These are phyloP conservation scores for Leiothrix lutea DNA, from an alignment of 2,113 vertebrate species.

Conservation along the genomic window DNA sequence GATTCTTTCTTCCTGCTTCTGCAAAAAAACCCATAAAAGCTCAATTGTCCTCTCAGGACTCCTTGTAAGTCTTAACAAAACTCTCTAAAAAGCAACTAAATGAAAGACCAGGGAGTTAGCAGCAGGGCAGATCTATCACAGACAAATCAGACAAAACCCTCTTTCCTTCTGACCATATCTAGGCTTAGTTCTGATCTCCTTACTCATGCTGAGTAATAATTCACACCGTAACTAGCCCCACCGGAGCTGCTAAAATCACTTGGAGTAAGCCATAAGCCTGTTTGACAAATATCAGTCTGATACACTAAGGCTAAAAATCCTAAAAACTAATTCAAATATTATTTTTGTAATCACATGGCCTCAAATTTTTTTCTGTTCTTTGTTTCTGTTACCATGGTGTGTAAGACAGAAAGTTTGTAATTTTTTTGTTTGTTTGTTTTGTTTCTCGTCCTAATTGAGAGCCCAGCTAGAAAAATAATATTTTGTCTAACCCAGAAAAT, in stretches of 20 bases:
- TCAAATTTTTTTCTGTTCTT: not conserved
- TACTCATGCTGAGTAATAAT: slow-evolving; percentile 13
- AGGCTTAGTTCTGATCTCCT: slow-evolving; percentile 43
- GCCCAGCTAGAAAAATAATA: not conserved
- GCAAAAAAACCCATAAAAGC: slow-evolving; percentile 39
- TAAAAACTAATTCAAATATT: slow-evolving; percentile 2
- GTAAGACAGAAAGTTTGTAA: not conserved
- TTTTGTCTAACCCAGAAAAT: not conserved
- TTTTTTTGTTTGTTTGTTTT: not conserved
- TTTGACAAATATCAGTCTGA: slow-evolving; percentile 13
- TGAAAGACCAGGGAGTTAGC: slow-evolving; percentile 55
- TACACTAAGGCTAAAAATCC: not conserved
- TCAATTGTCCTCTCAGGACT: slow-evolving; percentile 61
- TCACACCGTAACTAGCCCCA: slow-evolving; percentile 44
- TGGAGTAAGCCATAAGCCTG: not conserved
- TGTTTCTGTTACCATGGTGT: not conserved
- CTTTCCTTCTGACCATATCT: slow-evolving; percentile 16
- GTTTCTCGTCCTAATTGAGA: not conserved
- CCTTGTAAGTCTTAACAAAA: slow-evolving; percentile 60
- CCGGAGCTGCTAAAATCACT: not conserved
- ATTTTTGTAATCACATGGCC: not conserved
- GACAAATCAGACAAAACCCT: slow-evolving; percentile 38
- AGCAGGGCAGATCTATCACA: slow-evolving; percentile 41
- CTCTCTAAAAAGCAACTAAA: slow-evolving; percentile 64
- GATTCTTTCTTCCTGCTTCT: slow-evolving; percentile 36